A percentile compares a stretch with the other conserved stretches of the same genome.
phyloP scores from a whole-genome alignment of 2,888 invertebrate species.

The Griposia aprilina region DNA sequence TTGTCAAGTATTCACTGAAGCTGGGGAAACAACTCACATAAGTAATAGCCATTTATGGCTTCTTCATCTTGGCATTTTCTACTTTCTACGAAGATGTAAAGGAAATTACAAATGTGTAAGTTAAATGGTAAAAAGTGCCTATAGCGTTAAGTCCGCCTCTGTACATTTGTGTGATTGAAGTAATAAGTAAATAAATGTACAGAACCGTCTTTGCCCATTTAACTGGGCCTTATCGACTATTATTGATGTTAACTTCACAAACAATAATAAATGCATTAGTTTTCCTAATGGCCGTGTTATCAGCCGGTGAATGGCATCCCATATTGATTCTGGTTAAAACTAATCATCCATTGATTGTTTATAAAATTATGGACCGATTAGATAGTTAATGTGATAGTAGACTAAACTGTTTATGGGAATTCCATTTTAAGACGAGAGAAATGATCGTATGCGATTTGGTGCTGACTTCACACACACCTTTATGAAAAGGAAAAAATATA shows the following conservation, averaged over 20 bases:
- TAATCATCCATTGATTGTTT: slow-evolving; percentile 19
- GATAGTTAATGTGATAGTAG: too few relatives aligned
- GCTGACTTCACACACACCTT: background rate
- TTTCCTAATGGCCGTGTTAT: slow-evolving; percentile 36
- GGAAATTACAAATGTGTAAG: background rate
- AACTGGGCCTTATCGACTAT: background rate
- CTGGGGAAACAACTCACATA: background rate
- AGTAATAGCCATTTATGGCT: background rate
- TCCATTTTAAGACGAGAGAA: too few relatives aligned
- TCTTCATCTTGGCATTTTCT: background rate
- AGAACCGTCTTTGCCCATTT: background rate
- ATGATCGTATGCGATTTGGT: background rate
- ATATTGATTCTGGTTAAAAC: slow-evolving; percentile 7
- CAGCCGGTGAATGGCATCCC: slow-evolving; percentile 9
- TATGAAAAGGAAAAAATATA: background rate
- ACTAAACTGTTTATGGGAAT: background rate
- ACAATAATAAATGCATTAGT: slow-evolving; percentile 25
- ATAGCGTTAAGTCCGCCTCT: too few relatives aligned
- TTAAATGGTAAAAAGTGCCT: background rate
- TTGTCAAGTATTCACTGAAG: background rate
- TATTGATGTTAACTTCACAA: slow-evolving; percentile 16
- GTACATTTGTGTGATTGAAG: background rate
- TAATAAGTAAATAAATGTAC: slow-evolving; percentile 6
- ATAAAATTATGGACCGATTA: background rate
- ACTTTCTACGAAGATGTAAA: background rate